A percentile compares a stretch with the other conserved stretches of the same genome.
Evolutionary conservation across 1,140 invertebrate species (phyloP).

Genomic region (Streblospio benedicti): DNA sequence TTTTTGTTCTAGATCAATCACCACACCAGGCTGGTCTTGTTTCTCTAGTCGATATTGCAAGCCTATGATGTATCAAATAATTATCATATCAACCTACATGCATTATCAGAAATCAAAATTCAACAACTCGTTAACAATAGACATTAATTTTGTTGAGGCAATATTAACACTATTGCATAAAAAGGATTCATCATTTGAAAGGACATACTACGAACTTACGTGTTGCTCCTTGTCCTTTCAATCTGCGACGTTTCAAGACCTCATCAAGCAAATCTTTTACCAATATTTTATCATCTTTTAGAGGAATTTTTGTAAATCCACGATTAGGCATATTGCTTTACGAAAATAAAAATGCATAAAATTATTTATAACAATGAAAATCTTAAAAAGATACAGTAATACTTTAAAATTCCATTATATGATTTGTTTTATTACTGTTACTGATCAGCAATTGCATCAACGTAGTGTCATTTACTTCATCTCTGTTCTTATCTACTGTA

Average conservation of each 20-base stretch:
- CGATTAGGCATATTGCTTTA: constrained; percentile 42
- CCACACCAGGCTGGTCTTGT: constrained; percentile 41
- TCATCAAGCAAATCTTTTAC: constrained; percentile 46
- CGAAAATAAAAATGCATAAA: constrained; percentile 12
- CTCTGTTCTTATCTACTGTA: too few species aligned
- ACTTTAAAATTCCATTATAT: too few species aligned
- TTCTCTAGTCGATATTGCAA: constrained; percentile 48
- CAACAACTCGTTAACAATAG: not conserved
- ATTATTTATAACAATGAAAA: not conserved
- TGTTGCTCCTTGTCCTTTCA: not conserved
- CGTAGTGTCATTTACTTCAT: too few species aligned
- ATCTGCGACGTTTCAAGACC: constrained; percentile 40
- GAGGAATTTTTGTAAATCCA: constrained; percentile 47
- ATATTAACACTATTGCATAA: too few species aligned
- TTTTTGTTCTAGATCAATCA: constrained; percentile 41
- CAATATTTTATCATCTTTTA: constrained; percentile 38
- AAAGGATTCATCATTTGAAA: too few species aligned
- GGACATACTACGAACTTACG: too few species aligned
- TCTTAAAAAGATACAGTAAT: too few species aligned
- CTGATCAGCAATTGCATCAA: too few species aligned
- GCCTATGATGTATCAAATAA: constrained; percentile 27
- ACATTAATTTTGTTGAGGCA: too few species aligned
- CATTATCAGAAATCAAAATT: not conserved
- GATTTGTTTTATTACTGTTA: too few species aligned
- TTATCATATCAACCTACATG: not conserved